Evolutionary conservation across 1,140 invertebrate species (phyloP), one percentile per base, ranked within the genome.

Genomic region (Luehdorfia chinensis): DNA sequence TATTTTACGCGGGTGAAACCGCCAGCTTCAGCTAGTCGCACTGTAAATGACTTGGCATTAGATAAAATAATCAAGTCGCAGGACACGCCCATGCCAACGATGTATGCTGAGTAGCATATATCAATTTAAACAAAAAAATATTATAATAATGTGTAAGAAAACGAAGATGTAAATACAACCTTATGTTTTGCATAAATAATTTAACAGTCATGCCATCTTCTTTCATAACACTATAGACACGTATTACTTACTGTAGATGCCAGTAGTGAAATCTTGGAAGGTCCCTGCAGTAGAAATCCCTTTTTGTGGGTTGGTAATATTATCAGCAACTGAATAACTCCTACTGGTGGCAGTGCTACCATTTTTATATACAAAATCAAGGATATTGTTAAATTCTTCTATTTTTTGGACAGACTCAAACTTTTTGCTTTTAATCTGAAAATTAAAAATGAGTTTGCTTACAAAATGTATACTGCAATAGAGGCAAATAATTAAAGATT

Each of bases 181-280:
- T n/a, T n/a, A n/a, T n/a, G n/a, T n/a, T n/a, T n/a, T n/a, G n/a
- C n/a, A n/a, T n/a, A n/a, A n/a, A n/a, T n/a, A n/a, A n/a, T n/a
- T n/a, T n/a, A n/a, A n/a, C n/a, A n/a, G n/a, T n/a, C n/a, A n/a
- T n/a, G n/a, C n/a, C n/a, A n/a, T n/a, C n/a, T n/a, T n/a, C n/a
- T n/a, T n/a, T n/a, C n/a, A n/a, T n/a, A n/a, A n/a, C n/a, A n/a
- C n/a, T n/a, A n/a, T n/a, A n/a, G n/a, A n/a, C n/a, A n/a, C n/a
- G n/a, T n/a, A n/a, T n/a, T 21, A 50, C 49, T 55, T 61, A 81
- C 77, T 66, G 52, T 12, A 34, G 13, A 79, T 64, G 16, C 76
- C 74, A 33, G 55, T 62, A 21, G 61, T 47, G 58, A 76, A 78
- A n/a, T 80, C 65, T 52, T 75, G 63, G 47, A 75, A 74, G 5